Conservation (phyloP, 1,140 invertebrate species). For the Eriocheir sinensis region DNA sequence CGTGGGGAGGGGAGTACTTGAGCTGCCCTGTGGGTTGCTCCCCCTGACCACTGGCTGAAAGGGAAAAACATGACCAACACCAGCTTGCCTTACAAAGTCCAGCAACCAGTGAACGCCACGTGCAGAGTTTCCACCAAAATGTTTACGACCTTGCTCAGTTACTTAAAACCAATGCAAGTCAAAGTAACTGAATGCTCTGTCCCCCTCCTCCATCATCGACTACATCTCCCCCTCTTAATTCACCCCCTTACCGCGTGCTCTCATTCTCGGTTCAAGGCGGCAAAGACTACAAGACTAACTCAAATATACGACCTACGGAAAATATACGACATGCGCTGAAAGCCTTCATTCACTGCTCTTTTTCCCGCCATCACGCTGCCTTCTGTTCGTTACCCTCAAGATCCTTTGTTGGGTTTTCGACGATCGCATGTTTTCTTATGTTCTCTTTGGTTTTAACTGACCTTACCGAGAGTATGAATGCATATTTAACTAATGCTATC, state of each 20-base stretch:
- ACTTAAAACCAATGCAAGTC: conserved; percentile 25
- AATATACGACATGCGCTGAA: not conserved
- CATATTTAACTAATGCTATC: not conserved
- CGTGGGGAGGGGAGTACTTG: not conserved
- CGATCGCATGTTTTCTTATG: not conserved
- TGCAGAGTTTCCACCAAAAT: not conserved
- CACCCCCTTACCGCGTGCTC: not conserved
- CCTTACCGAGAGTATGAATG: not conserved
- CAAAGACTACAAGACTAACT: not conserved
- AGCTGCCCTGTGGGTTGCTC: not conserved
- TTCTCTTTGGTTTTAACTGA: too few species aligned
- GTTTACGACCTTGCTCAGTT: not conserved
- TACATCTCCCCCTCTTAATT: not conserved
- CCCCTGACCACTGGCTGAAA: not conserved
- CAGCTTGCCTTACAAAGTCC: not conserved
- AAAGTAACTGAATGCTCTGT: conserved; percentile 1
- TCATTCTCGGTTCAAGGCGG: not conserved
- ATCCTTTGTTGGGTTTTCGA: too few species aligned
- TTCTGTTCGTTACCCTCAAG: not conserved
- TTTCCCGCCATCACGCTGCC: not conserved
- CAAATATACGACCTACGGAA: conserved; percentile 24
- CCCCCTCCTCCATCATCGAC: not conserved
- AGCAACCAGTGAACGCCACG: not conserved
- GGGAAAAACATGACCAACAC: not conserved
- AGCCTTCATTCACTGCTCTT: not conserved